Evolutionary conservation across 2,888 invertebrate genomes (phyloP).

Genomic region (Fissipunctia ypsillon): DNA sequence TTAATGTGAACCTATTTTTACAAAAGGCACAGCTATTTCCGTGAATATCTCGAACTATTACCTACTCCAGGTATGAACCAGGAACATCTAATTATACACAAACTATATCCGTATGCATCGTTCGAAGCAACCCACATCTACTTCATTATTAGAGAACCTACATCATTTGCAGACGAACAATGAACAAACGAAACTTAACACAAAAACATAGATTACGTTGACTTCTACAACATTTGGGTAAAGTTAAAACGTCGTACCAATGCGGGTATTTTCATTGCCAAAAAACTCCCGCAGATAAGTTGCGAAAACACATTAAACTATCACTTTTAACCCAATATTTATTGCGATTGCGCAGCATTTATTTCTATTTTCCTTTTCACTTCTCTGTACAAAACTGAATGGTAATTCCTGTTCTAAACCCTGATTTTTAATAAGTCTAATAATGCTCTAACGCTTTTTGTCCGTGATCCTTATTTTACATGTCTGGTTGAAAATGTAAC

Average conservation of each 20-base stretch:
- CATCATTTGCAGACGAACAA: conserved; percentile 14
- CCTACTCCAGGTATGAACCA: background rate
- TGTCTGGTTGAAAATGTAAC: conserved; percentile 1
- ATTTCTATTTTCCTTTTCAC: conserved; percentile 14
- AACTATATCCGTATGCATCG: too few relatives aligned
- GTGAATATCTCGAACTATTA: background rate
- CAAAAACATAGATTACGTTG: conserved; percentile 11
- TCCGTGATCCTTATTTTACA: conserved; percentile 12
- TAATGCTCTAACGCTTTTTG: conserved; percentile 16
- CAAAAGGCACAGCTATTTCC: background rate
- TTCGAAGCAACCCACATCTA: background rate
- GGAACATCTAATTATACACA: background rate
- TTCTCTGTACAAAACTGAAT: conserved; percentile 9
- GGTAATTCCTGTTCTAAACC: conserved; percentile 1
- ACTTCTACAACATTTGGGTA: background rate
- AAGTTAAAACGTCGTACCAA: conserved; percentile 7
- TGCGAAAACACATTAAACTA: conserved; percentile 17
- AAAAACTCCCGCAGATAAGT: conserved; percentile 13
- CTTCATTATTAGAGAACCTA: background rate
- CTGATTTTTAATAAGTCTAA: conserved; percentile 13
- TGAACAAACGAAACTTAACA: background rate
- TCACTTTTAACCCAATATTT: conserved; percentile 11
- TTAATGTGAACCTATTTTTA: background rate
- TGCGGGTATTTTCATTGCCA: conserved; percentile 49
- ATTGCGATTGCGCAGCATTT: conserved; percentile 15